These are phyloP conservation scores for Chlamydotis undulata DNA, from an alignment of 2,113 vertebrate genomes.

Conservation along the genomic window DNA sequence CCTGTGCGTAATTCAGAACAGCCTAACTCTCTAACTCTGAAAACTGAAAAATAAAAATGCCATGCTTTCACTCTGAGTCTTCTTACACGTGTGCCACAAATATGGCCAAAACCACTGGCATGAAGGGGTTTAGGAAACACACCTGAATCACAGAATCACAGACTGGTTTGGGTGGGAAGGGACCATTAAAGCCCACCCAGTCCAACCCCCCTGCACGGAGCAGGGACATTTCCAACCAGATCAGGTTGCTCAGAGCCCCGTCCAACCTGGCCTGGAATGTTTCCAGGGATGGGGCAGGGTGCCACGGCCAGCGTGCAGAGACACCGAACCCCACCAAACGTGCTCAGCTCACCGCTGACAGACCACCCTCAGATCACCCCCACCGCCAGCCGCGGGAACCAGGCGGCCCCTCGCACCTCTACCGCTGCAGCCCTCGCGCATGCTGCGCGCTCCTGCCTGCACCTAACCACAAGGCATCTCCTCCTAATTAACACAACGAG, in stretches of 20 bases:
- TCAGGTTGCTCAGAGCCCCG: too few relatives aligned
- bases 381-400: background rate
- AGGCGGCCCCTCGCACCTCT: background rate
- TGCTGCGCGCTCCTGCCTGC: background rate
- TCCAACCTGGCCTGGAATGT: too few relatives aligned
- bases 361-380: too few relatives aligned
- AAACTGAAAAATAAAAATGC: background rate
- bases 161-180: too few relatives aligned
- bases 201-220: too few relatives aligned
- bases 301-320: rapidly evolving
- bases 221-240: too few relatives aligned
- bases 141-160: background rate
- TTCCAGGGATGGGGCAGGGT: too few relatives aligned
- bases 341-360: rapidly evolving
- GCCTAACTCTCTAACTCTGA: background rate
- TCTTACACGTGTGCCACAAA: rapidly evolving
- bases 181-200: too few relatives aligned
- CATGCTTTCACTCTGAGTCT: too few relatives aligned
- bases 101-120: background rate
- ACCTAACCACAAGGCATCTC: background rate
- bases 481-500: background rate
- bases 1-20: background rate
- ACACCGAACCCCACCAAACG: background rate
- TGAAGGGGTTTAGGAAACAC: background rate
- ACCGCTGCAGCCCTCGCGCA: rapidly evolving